phyloP scores from a whole-genome alignment of 2,113 vertebrate species.

The Hyperopisus bebe region DNA sequence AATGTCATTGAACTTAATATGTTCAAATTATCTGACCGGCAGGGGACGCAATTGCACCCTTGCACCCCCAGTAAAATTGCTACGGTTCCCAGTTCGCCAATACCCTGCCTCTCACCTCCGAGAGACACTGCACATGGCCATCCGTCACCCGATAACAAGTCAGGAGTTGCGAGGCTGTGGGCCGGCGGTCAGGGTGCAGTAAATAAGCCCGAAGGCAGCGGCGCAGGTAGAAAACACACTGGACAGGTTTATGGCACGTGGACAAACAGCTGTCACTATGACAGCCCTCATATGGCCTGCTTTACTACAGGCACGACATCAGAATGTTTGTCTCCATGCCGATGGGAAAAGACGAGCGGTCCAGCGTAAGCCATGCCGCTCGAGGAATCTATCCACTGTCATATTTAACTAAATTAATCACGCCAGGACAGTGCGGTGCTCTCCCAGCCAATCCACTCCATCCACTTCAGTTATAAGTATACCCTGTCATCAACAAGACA shows the following conservation, averaged over 20 bases:
- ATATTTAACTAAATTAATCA: not conserved
- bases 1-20: not conserved
- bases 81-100: not conserved
- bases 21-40: not conserved
- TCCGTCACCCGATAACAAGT: slow-evolving; percentile 60
- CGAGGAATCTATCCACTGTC: not conserved
- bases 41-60: not conserved
- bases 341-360: slow-evolving; percentile 45
- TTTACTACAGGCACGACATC: slow-evolving; percentile 73
- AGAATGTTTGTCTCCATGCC: slow-evolving; percentile 70
- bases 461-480: not conserved
- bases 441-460: not conserved
- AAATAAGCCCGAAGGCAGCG: slow-evolving; percentile 56
- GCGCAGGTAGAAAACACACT: slow-evolving; percentile 60
- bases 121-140: slow-evolving; percentile 30
- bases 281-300: slow-evolving; percentile 60
- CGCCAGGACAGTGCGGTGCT: not conserved
- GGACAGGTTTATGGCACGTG: slow-evolving; percentile 76
- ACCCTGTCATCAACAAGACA: not conserved
- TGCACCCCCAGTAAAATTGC: not conserved
- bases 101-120: slow-evolving; percentile 32
- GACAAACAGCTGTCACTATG: slow-evolving; percentile 80
- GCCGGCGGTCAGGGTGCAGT: slow-evolving; percentile 45
- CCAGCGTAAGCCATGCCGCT: not conserved
- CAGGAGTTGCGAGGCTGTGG: slow-evolving; percentile 46